phyloP scores from a whole-genome alignment of 2,888 invertebrate genomes.

The Elegia similella region DNA sequence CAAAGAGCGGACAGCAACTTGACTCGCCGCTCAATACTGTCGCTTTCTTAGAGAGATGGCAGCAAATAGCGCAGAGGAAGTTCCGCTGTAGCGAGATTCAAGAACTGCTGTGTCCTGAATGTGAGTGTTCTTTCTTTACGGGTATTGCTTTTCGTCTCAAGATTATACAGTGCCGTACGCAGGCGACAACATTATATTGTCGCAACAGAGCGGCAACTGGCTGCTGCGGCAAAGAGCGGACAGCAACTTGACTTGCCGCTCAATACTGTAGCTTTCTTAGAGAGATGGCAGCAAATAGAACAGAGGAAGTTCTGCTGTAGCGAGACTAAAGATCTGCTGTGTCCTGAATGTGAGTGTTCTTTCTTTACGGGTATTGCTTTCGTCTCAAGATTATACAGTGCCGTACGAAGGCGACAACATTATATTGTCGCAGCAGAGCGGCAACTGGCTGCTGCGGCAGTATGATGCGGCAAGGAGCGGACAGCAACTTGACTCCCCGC shows the following conservation, averaged over 20 bases:
- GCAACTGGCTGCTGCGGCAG: too few relatives aligned
- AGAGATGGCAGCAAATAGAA: constrained; percentile 38
- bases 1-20: constrained; percentile 58
- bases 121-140: too few relatives aligned
- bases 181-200: constrained; percentile 95
- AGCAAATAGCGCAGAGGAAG: constrained; percentile 31
- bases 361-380: too few relatives aligned
- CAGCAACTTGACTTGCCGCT: constrained; percentile 84
- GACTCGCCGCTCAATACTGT: constrained; percentile 88
- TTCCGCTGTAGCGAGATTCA: too few relatives aligned
- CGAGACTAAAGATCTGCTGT: constrained; percentile 49
- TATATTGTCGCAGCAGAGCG: too few relatives aligned
- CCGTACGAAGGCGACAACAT: too few relatives aligned
- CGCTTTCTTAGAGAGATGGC: constrained; percentile 80
- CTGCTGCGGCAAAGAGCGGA: constrained; percentile 79
- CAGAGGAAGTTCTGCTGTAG: constrained; percentile 40
- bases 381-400: too few relatives aligned
- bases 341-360: constrained; percentile 60
- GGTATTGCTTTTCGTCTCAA: too few relatives aligned
- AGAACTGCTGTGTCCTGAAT: too few relatives aligned
- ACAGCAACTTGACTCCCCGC: constrained; percentile 82
- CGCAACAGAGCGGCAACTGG: constrained; percentile 95
- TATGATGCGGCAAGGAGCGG: constrained; percentile 60
- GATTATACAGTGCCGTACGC: constrained; percentile 96
- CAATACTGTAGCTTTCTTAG: constrained; percentile 86